These are phyloP conservation scores for Oreochromis aureus DNA, from an alignment of 2,113 vertebrate species.

Conservation along the genomic window DNA sequence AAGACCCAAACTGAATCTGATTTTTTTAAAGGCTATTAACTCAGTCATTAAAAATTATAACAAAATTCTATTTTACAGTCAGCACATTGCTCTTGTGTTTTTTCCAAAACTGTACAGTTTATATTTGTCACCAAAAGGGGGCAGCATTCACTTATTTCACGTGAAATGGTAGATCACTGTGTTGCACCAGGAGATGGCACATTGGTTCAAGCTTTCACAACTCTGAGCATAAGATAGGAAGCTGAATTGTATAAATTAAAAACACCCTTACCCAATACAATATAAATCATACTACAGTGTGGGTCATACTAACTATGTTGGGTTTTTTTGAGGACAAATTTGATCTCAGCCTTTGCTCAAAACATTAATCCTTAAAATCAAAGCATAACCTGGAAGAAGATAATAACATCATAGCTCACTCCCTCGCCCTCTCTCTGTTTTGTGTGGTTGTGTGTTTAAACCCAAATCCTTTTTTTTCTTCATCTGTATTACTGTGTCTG, in stretches of 20 bases:
- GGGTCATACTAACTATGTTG: not conserved
- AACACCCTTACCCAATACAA: not conserved
- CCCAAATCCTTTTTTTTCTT: not conserved
- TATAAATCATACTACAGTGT: not conserved
- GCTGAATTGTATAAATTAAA: not conserved
- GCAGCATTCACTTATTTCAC: constrained; percentile 16
- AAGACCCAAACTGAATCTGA: not conserved
- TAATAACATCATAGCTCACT: not conserved
- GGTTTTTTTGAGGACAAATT: not conserved
- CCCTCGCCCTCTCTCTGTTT: not conserved
- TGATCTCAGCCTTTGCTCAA: not conserved
- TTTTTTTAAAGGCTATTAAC: not conserved
- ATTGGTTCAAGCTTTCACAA: not conserved
- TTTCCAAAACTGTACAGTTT: not conserved
- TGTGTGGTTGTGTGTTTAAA: not conserved
- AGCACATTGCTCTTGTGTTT: not conserved
- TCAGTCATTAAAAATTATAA: not conserved
- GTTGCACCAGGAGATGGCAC: constrained; percentile 10
- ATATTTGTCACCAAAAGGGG: constrained; percentile 8
- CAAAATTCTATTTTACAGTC: not conserved
- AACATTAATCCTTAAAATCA: not conserved
- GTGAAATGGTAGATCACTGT: not conserved
- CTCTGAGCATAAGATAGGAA: not conserved
- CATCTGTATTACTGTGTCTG: not conserved
- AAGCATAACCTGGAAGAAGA: not conserved